Evolutionary conservation across 92 coral and sea anemone genomes (phyloP).

Genomic region (Palythoa grandiflora): DNA sequence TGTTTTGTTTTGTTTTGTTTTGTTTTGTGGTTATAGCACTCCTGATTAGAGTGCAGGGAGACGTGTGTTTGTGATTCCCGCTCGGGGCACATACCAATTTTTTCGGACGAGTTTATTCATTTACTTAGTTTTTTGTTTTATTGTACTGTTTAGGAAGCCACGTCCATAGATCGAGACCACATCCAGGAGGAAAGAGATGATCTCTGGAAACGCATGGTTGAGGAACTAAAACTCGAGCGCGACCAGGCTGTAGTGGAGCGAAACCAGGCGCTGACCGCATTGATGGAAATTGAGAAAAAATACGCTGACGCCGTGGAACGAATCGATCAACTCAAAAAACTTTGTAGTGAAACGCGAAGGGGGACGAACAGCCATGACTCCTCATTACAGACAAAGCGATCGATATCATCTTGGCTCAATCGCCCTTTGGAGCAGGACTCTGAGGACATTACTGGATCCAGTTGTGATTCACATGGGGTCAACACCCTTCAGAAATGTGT

Average conservation of each 20-base stretch:
- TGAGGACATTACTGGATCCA: background rate
- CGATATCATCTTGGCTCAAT: constrained; percentile 40
- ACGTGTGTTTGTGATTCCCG: too few relatives aligned
- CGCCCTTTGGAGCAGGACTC: constrained; percentile 29
- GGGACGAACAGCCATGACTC: background rate
- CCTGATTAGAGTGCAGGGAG: too few relatives aligned
- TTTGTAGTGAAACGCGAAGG: constrained; percentile 30
- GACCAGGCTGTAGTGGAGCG: constrained; percentile 90
- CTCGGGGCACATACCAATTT: too few relatives aligned
- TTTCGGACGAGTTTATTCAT: too few relatives aligned
- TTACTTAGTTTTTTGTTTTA: background rate
- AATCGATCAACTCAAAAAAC: constrained; percentile 62
- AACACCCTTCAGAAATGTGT: constrained; percentile 26
- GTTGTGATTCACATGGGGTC: background rate
- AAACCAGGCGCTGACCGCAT: constrained; percentile 86
- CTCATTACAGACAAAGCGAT: constrained; percentile 11
- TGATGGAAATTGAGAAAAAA: constrained; percentile 92
- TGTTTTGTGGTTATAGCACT: too few relatives aligned
- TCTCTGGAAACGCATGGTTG: constrained; percentile 76
- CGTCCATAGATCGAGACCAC: constrained; percentile 40
- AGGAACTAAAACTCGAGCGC: constrained; percentile 83
- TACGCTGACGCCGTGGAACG: constrained; percentile 67
- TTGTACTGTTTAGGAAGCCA: constrained; percentile 20
- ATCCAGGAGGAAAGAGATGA: constrained; percentile 73
- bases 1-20: too few relatives aligned